phyloP scores from a whole-genome alignment of 2,797 vertebrate species.

The Lateolabrax maculatus region DNA sequence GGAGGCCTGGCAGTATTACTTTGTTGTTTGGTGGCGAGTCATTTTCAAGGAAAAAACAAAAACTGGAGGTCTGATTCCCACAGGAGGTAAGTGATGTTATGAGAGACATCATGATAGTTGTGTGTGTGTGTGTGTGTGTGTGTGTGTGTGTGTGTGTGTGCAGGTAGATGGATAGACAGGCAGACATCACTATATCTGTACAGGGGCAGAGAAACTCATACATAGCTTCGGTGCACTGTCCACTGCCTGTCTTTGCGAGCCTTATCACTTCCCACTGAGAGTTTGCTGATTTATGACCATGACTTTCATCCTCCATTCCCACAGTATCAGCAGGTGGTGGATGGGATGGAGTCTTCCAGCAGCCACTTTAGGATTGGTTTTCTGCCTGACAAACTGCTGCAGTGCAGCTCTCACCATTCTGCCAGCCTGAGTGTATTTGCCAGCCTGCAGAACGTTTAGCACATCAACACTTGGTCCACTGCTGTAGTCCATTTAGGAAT shows the following conservation, averaged over 20 bases:
- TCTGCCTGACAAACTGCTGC: conserved; percentile 75
- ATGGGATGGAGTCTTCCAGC: conserved; percentile 69
- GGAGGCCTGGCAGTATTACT: not conserved
- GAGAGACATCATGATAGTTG: conserved; percentile 8
- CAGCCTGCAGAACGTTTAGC: conserved; percentile 52
- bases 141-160: not conserved
- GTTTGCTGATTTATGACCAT: conserved; percentile 66
- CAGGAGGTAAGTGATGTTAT: conserved; percentile 1
- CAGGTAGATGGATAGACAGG: conserved; percentile 3
- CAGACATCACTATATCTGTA: conserved; percentile 27
- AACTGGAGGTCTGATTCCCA: not conserved
- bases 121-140: not conserved
- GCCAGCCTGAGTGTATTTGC: conserved; percentile 51
- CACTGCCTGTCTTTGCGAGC: conserved; percentile 32
- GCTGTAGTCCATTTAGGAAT: conserved; percentile 45
- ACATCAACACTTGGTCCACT: conserved; percentile 45
- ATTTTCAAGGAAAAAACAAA: conserved; percentile 10
- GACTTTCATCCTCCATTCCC: conserved; percentile 57
- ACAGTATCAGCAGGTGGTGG: conserved; percentile 73
- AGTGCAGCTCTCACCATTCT: conserved; percentile 66
- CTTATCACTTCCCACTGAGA: conserved; percentile 57
- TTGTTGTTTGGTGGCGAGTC: conserved; percentile 31
- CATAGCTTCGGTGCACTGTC: conserved; percentile 12
- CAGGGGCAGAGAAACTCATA: conserved; percentile 12
- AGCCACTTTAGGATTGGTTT: conserved; percentile 73